Conservation (phyloP, 2,888 invertebrate species). For the Holacanthella duospinosa region DNA sequence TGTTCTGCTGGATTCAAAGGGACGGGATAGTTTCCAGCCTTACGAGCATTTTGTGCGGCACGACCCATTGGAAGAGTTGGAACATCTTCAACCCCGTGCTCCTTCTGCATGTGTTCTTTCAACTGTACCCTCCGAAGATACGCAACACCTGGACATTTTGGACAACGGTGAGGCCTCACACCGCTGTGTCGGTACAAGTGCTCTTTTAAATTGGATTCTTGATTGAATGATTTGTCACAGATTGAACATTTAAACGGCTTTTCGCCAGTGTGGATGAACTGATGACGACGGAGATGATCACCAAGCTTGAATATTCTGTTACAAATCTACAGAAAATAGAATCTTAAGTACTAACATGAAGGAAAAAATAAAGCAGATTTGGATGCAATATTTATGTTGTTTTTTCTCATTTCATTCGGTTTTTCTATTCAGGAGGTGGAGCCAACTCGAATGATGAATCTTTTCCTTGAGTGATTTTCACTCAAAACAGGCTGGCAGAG, state of each 20-base stretch:
- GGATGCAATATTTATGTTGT: not conserved
- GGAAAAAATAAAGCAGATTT: not conserved
- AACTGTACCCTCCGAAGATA: slow-evolving; percentile 23
- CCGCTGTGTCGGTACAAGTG: slow-evolving; percentile 25
- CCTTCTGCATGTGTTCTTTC: slow-evolving; percentile 24
- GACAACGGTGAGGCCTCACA: slow-evolving; percentile 23
- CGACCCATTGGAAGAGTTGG: slow-evolving; percentile 23
- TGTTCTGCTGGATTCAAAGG: slow-evolving; percentile 9
- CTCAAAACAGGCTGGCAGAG: too few species aligned
- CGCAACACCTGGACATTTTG: slow-evolving; percentile 17
- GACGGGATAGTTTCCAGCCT: slow-evolving; percentile 14
- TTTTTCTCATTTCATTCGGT: not conserved
- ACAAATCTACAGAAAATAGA: slow-evolving; percentile 14
- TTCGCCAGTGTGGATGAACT: slow-evolving; percentile 25
- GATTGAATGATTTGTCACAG: slow-evolving; percentile 19
- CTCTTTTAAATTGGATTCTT: slow-evolving; percentile 26
- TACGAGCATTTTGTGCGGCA: slow-evolving; percentile 22
- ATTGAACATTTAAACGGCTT: slow-evolving; percentile 18
- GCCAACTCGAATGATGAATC: too few species aligned
- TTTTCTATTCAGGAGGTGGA: too few species aligned
- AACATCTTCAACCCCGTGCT: slow-evolving; percentile 24
- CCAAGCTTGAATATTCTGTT: slow-evolving; percentile 21
- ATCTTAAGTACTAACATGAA: not conserved
- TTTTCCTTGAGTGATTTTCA: too few species aligned
- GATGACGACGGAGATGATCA: slow-evolving; percentile 20